These are phyloP conservation scores for Enteromius paludinosus DNA, from an alignment of 2,797 vertebrate genomes.

Conservation along the genomic window DNA sequence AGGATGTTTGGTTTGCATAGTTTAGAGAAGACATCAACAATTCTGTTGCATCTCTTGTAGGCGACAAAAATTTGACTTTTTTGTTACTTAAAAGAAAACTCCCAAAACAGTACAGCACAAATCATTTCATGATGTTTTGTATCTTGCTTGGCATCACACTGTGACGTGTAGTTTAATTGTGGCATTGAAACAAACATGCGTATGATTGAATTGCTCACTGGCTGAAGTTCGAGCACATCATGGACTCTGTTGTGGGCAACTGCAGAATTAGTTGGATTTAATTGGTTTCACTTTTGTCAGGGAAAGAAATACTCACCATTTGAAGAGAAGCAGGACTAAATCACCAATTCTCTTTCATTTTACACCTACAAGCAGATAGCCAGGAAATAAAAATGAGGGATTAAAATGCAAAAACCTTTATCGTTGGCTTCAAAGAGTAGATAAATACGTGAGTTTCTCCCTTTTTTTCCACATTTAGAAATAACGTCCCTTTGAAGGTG, in stretches of 20 bases:
- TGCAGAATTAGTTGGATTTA: slow-evolving; percentile 27
- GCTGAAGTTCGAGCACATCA: slow-evolving; percentile 19
- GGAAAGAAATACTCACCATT: not conserved
- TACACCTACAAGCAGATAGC: slow-evolving; percentile 65
- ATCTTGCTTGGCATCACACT: slow-evolving; percentile 1
- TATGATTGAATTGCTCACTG: not conserved
- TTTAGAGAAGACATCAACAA: slow-evolving; percentile 16
- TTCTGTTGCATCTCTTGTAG: slow-evolving; percentile 38
- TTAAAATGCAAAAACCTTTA: slow-evolving; percentile 69
- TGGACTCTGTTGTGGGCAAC: slow-evolving; percentile 16
- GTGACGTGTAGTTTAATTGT: not conserved
- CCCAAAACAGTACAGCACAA: not conserved
- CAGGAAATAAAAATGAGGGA: slow-evolving; percentile 75
- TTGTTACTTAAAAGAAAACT: slow-evolving; percentile 1
- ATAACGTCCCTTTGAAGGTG: slow-evolving; percentile 31
- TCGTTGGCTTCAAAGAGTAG: slow-evolving; percentile 34
- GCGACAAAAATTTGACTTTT: not conserved
- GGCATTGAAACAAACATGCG: not conserved
- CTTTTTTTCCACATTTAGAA: not conserved
- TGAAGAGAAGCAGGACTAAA: slow-evolving; percentile 25
- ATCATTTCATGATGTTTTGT: slow-evolving; percentile 8
- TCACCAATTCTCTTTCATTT: slow-evolving; percentile 50
- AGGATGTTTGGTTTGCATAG: slow-evolving; percentile 24
- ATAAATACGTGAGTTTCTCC: slow-evolving; percentile 22
- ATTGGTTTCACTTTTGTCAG: slow-evolving; percentile 34